These are phyloP conservation scores for Pterophyllum scalare DNA, from an alignment of 2,113 vertebrate species.

Conservation along the genomic window DNA sequence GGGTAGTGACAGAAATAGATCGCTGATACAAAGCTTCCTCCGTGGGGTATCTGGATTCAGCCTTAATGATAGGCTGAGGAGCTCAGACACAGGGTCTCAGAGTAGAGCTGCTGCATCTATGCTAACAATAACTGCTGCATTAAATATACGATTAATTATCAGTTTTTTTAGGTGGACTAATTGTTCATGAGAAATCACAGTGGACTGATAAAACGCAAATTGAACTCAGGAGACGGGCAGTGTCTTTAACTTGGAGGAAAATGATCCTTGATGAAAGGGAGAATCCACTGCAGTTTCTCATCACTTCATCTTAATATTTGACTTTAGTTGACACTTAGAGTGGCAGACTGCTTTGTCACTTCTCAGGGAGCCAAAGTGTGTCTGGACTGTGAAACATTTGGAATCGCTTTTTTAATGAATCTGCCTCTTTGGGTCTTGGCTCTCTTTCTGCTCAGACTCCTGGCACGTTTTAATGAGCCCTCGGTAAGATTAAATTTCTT, in stretches of 20 bases:
- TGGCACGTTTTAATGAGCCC: constrained; percentile 50
- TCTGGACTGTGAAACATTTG: constrained; percentile 20
- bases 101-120: neutral
- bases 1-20: neutral
- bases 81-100: neutral
- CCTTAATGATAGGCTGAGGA: neutral
- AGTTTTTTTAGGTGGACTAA: neutral
- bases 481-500: constrained; percentile 27
- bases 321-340: neutral
- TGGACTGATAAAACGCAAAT: rapidly evolving
- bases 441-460: neutral
- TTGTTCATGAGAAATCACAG: neutral
- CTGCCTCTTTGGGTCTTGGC: neutral
- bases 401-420: constrained; percentile 32
- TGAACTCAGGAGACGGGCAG: neutral
- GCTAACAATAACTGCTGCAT: neutral
- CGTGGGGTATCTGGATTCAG: neutral
- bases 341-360: neutral
- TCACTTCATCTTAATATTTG: neutral
- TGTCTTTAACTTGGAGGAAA: neutral
- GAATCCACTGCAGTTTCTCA: neutral
- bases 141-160: neutral
- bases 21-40: neutral
- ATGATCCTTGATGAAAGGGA: neutral
- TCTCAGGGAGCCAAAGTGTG: neutral